Conservation (phyloP, 2,113 vertebrate genomes). For the Nymphicus hollandicus region DNA sequence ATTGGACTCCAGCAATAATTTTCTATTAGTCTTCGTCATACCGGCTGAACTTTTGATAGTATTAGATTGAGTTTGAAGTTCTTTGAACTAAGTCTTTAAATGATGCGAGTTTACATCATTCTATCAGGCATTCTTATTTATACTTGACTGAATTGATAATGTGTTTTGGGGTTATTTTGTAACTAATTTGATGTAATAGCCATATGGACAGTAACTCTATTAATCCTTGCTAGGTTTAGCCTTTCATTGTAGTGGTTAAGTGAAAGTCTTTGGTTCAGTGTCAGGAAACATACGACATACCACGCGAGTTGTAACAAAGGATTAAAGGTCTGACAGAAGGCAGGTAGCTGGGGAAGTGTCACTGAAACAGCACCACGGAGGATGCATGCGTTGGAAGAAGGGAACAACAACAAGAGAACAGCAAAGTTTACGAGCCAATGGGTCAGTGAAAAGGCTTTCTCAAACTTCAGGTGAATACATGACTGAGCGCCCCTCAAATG, state of each 20-base stretch:
- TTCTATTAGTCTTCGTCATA: constrained; percentile 78
- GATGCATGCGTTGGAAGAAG: constrained; percentile 19
- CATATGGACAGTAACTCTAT: constrained; percentile 76
- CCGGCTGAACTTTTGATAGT: constrained; percentile 79
- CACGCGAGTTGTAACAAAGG: constrained; percentile 37
- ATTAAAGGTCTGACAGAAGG: constrained; percentile 25
- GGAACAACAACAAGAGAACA: constrained; percentile 49
- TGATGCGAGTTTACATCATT: constrained; percentile 80
- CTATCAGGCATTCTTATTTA: constrained; percentile 83
- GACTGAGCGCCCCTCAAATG: constrained; percentile 55
- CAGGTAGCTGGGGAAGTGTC: constrained; percentile 50
- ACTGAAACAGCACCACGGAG: constrained; percentile 41
- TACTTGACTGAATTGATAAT: constrained; percentile 81
- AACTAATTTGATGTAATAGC: constrained; percentile 83
- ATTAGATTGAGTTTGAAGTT: constrained; percentile 76
- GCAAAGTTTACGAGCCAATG: constrained; percentile 20
- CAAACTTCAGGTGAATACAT: constrained; percentile 56
- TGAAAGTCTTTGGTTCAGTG: constrained; percentile 66
- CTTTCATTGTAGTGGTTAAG: constrained; percentile 68
- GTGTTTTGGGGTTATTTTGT: constrained; percentile 71
- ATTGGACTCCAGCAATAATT: constrained; percentile 85
- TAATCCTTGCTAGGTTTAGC: constrained; percentile 72
- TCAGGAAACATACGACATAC: constrained; percentile 63
- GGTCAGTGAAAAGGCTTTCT: constrained; percentile 60
- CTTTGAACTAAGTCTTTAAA: constrained; percentile 79